Evolutionary conservation across 2,797 vertebrate species (phyloP), one percentile per base, ranked within the genome.

Genomic region (Orestias chungarensis): DNA sequence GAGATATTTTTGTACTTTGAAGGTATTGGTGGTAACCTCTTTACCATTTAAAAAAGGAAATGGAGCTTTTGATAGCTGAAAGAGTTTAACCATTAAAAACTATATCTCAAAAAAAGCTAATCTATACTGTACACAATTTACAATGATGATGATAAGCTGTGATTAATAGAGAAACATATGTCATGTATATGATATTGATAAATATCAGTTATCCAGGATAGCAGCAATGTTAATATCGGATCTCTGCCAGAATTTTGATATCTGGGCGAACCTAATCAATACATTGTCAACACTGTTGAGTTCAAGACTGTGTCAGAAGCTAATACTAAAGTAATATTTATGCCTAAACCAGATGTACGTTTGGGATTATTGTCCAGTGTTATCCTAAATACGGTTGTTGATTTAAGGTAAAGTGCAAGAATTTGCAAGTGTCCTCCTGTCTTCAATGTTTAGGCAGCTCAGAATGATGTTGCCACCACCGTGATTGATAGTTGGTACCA

Each of bases 1-100:
- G n/a, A 50, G 49, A 47, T 54, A n/a, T 18, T 42, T 64, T 64
- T 11, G 18, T 46, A 33, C 46, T 64, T 25, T 46, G 31, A 29
- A 59, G 43, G 38, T 9, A 29, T 78, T 69, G 44, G 14, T 17
- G 33, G 23, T 40, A 42, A 50, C 50, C 52, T 1, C 67, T 44
- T 42, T 4, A 46, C 23, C n/a, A 33, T 65, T 62, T 73, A 29
- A 31, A 66, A 76, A 61, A 43, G 12, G 18, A 65, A 44, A 61
- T 7, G 11, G 5, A 44, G 42, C 1, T 25, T 3, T n/a, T n/a
- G n/a, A n/a, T n/a, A n/a, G n/a, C n/a, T n/a, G n/a, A n/a, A n/a
- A n/a, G n/a, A n/a, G n/a, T n/a, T n/a, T n/a, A n/a, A n/a, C n/a
- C n/a, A n/a, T n/a, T n/a, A n/a, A n/a, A n/a, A n/a, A n/a, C n/a